phyloP scores from a whole-genome alignment of 2,113 vertebrate genomes.

The Petromus typicus region DNA sequence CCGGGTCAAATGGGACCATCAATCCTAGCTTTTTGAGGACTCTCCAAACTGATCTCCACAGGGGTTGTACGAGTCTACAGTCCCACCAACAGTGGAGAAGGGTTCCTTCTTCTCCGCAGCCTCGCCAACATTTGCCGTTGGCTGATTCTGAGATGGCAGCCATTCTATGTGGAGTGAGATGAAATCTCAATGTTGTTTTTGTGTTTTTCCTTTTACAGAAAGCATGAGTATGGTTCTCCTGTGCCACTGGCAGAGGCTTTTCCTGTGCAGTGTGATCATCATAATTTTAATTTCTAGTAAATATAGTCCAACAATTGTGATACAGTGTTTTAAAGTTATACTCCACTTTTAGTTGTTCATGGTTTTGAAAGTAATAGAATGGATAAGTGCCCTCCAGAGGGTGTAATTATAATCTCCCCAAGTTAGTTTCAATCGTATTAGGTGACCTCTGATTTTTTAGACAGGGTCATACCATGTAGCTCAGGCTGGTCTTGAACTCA shows the following conservation, averaged over 20 bases:
- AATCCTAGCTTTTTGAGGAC: too few relatives aligned
- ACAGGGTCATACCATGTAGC: too few relatives aligned
- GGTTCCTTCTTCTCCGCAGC: too few relatives aligned
- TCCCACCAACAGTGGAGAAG: too few relatives aligned
- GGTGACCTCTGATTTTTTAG: not conserved
- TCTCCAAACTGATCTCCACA: too few relatives aligned
- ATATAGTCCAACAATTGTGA: not conserved
- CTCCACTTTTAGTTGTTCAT: not conserved
- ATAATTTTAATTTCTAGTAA: not conserved
- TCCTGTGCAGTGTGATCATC: not conserved
- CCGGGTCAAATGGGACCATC: too few relatives aligned
- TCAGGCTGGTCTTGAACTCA: too few relatives aligned
- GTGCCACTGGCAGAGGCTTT: not conserved
- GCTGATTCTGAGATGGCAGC: too few relatives aligned
- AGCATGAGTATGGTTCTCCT: not conserved
- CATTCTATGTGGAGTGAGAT: too few relatives aligned
- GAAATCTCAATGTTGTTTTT: too few relatives aligned
- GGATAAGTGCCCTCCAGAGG: not conserved
- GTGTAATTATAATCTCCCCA: not conserved
- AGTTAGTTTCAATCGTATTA: not conserved
- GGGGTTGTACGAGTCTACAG: too few relatives aligned
- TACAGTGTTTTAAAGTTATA: not conserved
- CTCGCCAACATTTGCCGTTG: too few relatives aligned
- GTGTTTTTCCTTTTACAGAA: not conserved
- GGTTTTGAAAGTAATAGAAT: constrained; percentile 11